Base-by-base conservation (phyloP, 2,888 invertebrate genomes). In the Pammene fasciana region DNA sequence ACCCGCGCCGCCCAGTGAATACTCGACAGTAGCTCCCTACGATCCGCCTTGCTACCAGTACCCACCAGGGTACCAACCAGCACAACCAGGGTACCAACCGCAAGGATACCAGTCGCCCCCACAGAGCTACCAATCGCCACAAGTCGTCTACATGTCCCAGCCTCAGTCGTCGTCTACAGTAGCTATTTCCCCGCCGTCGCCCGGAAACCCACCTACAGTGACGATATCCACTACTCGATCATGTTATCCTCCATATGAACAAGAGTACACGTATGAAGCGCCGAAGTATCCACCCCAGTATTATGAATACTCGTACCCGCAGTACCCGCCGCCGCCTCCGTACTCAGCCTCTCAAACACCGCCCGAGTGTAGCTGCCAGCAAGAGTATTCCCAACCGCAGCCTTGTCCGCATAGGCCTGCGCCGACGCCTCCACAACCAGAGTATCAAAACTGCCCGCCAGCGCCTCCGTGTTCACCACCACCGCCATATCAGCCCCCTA, bases 101-200 rank as follows among this genome's bases (percentile, higher is more conserved):
- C 52, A 50, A 10, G 52, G 52, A 26, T 45, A 59, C 67, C 46
- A n/a, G 3, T 41, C 68, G 7, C 57, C 65, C 7, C 0, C 26
- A 26, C 26, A 26, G 26, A 26, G 26, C 26, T 26, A 26, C 26
- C 26, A 26, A 26, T 26, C 68, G 61, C 75, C 36, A 82, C 83
- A 0, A 75, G 75, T 86, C 0, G 72, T 87, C 54, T 89, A 85
- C 70, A 78, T 83, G 43, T 76, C 86, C 6, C 60, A 57, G n/a
- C 74, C 79, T 34, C 71, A 81, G 3, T 65, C 79, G 0, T 67
- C 79, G 1, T 80, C 82, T 34, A 78, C 81, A 16, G 72, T 77
- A 5, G 72, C 75, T 8, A 71, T 74, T 16, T 74, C 80, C 34
- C 75, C 75, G 8, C 75, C 79, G 5, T 67, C 82, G 26, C 64